Percentiles rank a stretch among this genome's conserved stretches.
phyloP scores from a whole-genome alignment of 2,888 invertebrate species.

The Poecilobothrus nobilitatus region DNA sequence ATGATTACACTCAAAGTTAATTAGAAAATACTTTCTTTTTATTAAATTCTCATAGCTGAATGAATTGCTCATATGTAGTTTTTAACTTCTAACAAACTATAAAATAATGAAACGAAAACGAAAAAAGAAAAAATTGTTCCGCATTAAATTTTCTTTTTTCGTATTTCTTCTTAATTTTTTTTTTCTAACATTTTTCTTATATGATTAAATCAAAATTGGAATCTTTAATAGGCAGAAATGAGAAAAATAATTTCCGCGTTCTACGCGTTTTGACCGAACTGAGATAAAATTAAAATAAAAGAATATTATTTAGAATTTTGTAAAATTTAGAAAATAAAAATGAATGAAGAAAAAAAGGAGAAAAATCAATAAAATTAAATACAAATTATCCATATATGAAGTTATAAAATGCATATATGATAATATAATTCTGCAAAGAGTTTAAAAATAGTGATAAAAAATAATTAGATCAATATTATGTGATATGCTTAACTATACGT shows the following conservation, averaged over 20 bases:
- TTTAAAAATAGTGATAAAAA: too few relatives aligned
- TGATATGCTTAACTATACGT: too few relatives aligned
- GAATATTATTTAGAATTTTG: too few relatives aligned
- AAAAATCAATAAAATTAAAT: too few relatives aligned
- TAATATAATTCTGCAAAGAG: too few relatives aligned
- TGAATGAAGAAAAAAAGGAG: too few relatives aligned
- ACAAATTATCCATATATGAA: too few relatives aligned
- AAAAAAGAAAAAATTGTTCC: not conserved
- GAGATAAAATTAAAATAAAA: too few relatives aligned
- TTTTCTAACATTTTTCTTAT: not conserved
- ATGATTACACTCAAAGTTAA: not conserved
- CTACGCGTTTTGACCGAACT: not conserved
- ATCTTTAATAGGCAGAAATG: constrained; percentile 6
- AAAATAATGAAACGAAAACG: too few relatives aligned
- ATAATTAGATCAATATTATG: too few relatives aligned
- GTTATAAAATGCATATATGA: too few relatives aligned
- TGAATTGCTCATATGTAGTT: not conserved
- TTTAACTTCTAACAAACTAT: not conserved
- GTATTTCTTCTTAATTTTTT: not conserved
- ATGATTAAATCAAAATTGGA: constrained; percentile 6
- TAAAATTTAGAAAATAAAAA: too few relatives aligned
- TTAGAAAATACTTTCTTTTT: not conserved
- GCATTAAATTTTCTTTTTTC: not conserved
- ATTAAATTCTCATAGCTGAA: not conserved
- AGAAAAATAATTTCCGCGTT: constrained; percentile 1